phyloP scores from a whole-genome alignment of 2,797 vertebrate species.

The Crenuchus spilurus region DNA sequence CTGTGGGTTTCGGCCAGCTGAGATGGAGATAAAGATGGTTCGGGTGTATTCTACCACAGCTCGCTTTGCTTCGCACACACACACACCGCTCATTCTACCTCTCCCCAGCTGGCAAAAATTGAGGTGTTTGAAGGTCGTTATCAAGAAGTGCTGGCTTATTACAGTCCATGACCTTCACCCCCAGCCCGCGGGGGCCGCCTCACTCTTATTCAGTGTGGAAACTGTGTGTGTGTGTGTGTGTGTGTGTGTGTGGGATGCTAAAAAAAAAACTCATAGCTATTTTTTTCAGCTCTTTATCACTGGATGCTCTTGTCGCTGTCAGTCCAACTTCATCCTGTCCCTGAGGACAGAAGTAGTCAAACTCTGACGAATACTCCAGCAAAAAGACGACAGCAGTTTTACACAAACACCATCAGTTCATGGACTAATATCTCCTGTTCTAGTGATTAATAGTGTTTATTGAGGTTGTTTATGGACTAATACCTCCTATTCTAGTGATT shows the following conservation, averaged over 20 bases:
- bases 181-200: conserved; percentile 32
- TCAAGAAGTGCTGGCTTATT: conserved; percentile 58
- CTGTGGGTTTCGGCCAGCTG: conserved; percentile 24
- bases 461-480: too few relatives aligned
- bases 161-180: conserved; percentile 53
- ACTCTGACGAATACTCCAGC: conserved; percentile 15
- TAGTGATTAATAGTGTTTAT: too few relatives aligned
- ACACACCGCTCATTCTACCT: conserved; percentile 38
- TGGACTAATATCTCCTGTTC: too few relatives aligned
- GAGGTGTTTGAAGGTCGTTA: conserved; percentile 59
- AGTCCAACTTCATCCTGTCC: conserved; percentile 18
- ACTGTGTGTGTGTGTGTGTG: background rate
- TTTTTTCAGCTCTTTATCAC: conserved; percentile 44
- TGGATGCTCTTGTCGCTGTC: conserved; percentile 46
- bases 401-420: too few relatives aligned
- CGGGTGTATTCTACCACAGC: conserved; percentile 4
- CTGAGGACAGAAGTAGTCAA: background rate
- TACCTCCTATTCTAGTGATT: too few relatives aligned
- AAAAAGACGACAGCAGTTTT: conserved; percentile 22
- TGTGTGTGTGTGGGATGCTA: background rate
- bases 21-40: conserved; percentile 33
- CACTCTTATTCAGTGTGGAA: conserved; percentile 53
- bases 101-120: conserved; percentile 49
- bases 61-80: background rate
- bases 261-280: conserved; percentile 41